Evolutionary conservation across 2,888 invertebrate genomes (phyloP).

Genomic region (Cyaniris semiargus): DNA sequence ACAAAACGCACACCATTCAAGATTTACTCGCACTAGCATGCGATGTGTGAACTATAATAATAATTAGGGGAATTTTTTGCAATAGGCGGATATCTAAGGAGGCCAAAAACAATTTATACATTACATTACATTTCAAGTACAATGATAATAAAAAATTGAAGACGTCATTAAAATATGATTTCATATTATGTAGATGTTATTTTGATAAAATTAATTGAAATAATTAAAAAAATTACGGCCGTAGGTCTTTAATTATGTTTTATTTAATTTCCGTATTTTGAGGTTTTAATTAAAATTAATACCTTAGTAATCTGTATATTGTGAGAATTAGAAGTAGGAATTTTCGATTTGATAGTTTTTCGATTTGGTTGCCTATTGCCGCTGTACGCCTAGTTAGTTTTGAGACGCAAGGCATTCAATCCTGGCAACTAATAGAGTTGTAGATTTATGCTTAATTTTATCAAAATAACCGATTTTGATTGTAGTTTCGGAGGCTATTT

Average conservation of each 20-base stretch:
- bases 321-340: not conserved
- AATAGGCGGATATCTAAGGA: not conserved
- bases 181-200: constrained; percentile 16
- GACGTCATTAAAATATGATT: constrained; percentile 18
- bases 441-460: too few species aligned
- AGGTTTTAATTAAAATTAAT: not conserved
- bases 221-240: constrained; percentile 5
- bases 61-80: too few species aligned
- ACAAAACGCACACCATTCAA: not conserved
- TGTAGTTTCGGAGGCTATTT: too few species aligned
- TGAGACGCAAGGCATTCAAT: too few species aligned
- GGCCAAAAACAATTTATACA: not conserved
- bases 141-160: constrained; percentile 1
- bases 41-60: too few species aligned
- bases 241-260: constrained; percentile 3
- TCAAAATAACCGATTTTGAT: too few species aligned
- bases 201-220: constrained; percentile 24
- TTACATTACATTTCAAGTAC: constrained; percentile 4
- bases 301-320: not conserved
- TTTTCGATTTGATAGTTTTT: not conserved
- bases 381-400: too few species aligned
- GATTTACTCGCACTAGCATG: not conserved
- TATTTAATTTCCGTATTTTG: constrained; percentile 7
- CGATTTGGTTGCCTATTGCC: too few species aligned
- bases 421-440: too few species aligned